Conservation (phyloP, 1,140 invertebrate species). For the Sweltsa coloradensis region DNA sequence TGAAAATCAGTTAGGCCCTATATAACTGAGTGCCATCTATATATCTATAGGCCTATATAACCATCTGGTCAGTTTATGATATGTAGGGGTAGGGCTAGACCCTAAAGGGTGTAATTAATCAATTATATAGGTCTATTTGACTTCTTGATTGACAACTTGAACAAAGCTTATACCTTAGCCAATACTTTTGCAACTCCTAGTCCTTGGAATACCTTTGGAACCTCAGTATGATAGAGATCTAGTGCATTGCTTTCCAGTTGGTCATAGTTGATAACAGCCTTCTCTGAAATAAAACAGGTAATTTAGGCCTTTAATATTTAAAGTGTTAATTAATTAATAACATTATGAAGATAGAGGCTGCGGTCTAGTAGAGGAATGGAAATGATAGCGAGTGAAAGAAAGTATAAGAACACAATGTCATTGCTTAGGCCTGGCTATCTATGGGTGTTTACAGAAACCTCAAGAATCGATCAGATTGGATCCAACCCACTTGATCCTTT, state of each 20-base stretch:
- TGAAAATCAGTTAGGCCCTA: no score
- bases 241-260: slow-evolving; percentile 29
- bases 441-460: no score
- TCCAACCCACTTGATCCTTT: no score
- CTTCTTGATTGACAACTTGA: slow-evolving; percentile 9
- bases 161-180: slow-evolving; percentile 36
- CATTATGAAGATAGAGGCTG: not conserved
- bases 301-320: not conserved
- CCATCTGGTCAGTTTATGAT: no score
- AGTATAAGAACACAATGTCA: not conserved
- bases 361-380: not conserved
- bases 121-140: not conserved
- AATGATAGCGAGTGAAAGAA: not conserved
- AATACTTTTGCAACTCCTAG: slow-evolving; percentile 47
- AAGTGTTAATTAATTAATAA: not conserved
- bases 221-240: slow-evolving; percentile 41
- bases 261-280: slow-evolving; percentile 35
- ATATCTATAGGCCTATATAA: no score
- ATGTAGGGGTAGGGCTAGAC: not conserved
- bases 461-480: no score
- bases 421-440: not conserved
- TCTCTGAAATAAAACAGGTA: slow-evolving; percentile 22
- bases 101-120: not conserved
- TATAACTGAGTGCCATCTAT: not conserved
- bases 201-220: slow-evolving; percentile 43